Base-by-base conservation (phyloP, 1,140 invertebrate genomes). In the Drosophila kanapiae region DNA sequence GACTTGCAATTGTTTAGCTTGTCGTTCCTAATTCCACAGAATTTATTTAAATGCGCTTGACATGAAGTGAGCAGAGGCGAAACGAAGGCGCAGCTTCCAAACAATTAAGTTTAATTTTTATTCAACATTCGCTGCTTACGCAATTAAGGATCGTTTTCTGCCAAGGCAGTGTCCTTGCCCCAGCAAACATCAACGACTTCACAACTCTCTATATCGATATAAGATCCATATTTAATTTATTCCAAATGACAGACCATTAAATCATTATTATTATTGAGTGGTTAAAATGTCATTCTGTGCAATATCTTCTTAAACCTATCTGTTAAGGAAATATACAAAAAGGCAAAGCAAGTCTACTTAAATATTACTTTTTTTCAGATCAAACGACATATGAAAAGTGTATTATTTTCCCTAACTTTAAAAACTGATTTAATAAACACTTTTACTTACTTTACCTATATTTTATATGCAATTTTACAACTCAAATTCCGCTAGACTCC, bases 91-190 rank as follows among this genome's bases (percentile, higher is more conserved):
- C 51, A 71, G 65, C 42, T 62, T 40, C n/a, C 49, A 47, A 53
- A 77, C 80, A 88, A 87, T 87, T 84, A 88, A 88, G 77, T 68
- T 88, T 67, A 80, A 78, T 87, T 75, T 63, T 58, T 31, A 53
- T 45, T 23, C 23, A 3, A 23, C 23, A 23, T 23, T 51, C 18
- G 38, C 31, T n/a, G 42, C 54, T 58, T 48, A 75, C 40, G 49
- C 83, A 86, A 87, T 88, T 87, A 87, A 88, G 83, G 83, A 87
- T 81, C 60, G 63, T 69, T 14, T 59, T 23, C 23, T 40, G 35
- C 45, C 77, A 83, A 83, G 82, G 79, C 64, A 53, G 43, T 75
- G 83, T 86, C 84, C 84, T 86, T 88, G 83, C 49, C 53, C 29
- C 69, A 59, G 18, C 31, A 14, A 14, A 33, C 51, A 70, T 58